Base-by-base conservation (phyloP, 1,140 invertebrate genomes). In the Formica exsecta region DNA sequence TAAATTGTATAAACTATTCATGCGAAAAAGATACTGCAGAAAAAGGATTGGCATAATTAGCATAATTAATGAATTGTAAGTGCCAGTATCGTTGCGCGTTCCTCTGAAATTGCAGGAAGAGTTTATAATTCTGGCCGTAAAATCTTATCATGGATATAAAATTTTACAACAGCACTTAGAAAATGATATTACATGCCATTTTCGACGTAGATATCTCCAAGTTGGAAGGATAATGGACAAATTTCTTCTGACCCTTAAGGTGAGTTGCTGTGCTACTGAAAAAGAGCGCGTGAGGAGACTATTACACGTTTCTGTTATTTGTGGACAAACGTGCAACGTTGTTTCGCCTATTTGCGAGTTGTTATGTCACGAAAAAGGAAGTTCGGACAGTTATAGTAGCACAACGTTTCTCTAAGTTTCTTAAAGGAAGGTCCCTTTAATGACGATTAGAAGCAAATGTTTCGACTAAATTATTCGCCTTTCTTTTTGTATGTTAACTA, bases 141-240 rank as follows among this genome's bases (percentile, higher is more conserved):
- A 86, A 83, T 89, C 88, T 89, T 73, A 84, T 86, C 19, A 65
- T 13, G n/a, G 25, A 38, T 65, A 80, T 89, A 89, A 86, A 89
- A 89, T 80, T 89, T 89, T 86, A 89, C 54, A 83, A 65, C 76
- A 54, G 66, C 25, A 25, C 77, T 62, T 62, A 19, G 79, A 25
- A 19, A 41, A 41, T 19, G 38, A 25, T 68, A 38, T 83, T 86
- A 86, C 73, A 77, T 65, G 57, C 41, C 84, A n/a, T 77, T 89
- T 61, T 19, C 25, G 54, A 54, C 13, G 3, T 68, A 16, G 51
- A 16, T 71, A 71, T 77, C 29, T 68, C 57, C 62, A 73, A 70
- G 73, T 70, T 59, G 22, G 83, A 57, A 32, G 75, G 75, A 89
- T 89, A 86, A 89, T 68, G 29, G 73, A 44, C 19, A 19, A 74